Base-by-base conservation (phyloP, 2,113 vertebrate species). In the Pao palembangensis region DNA sequence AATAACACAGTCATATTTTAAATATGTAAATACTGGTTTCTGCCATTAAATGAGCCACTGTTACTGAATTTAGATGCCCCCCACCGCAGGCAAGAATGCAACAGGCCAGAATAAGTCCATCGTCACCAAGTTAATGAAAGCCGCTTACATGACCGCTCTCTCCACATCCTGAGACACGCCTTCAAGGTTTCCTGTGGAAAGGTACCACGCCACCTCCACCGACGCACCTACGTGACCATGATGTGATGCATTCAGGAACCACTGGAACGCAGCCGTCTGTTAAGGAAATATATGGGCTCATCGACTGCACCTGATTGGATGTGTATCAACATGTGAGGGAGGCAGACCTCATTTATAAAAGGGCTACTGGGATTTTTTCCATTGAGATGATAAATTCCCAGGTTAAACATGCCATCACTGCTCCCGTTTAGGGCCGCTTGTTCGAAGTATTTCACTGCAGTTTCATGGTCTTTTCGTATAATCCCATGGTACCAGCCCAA, bases 401-500 rank as follows among this genome's bases (percentile, higher is more conserved):
- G 89, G 76, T 97, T 97, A 72, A 93, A 97, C 0, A 94, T 88
- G 2, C 88, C 93, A 20, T 98, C 94, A 2, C 79, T 81, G 67
- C 92, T 97, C 31, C 95, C 94, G 51, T 93, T 56, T 21, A 89
- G 84, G 61, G 94, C 94, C 1, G 95, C 96, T 81, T 91, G 76
- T 61, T 93, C 75, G 88, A 93, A 98, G 75, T 93, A 94, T 34
- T 88, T 78, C 1, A 89, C 76, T 0, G 94, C 94, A 61, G 85
- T 92, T 51, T 19, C 73, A 60, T 89, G 88, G 72, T 96, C 91
- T 57, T 86, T 92, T 66, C 87, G 90, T 49, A 93, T 88, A 43
- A 81, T 89, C 80, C 94, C 91, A 76, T 96, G 93, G 80, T 96
- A 96, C 94, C 94, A 98, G 52, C 96, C 96, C 48, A 98, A 71